Conservation (phyloP, 2,888 invertebrate genomes). For the Acleris emargana region DNA sequence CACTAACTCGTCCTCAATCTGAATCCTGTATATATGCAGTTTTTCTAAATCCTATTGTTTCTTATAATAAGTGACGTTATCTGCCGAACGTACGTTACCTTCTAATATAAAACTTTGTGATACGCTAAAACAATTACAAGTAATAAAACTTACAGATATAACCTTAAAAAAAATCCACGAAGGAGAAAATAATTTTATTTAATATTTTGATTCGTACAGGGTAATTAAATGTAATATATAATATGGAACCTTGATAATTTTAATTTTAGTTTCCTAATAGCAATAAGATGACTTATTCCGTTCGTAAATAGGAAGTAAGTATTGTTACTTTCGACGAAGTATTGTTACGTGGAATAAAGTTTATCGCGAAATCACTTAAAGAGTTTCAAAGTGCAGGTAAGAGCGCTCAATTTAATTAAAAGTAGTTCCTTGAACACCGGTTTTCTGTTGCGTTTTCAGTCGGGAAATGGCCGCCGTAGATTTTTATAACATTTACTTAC, state of each 20-base stretch:
- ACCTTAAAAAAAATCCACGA: no score
- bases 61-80: no score
- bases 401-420: slow-evolving; percentile 67
- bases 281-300: not conserved
- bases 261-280: slow-evolving; percentile 2
- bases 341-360: slow-evolving; percentile 58
- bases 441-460: slow-evolving; percentile 32
- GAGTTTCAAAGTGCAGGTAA: slow-evolving; percentile 60
- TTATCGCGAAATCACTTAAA: slow-evolving; percentile 67
- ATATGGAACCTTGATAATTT: not conserved
- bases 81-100: no score
- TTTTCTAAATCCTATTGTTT: no score
- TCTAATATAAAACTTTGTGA: no score
- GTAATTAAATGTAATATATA: no score
- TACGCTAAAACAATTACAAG: no score
- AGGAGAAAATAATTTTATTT: no score
- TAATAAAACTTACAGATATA: no score
- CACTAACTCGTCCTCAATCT: no score
- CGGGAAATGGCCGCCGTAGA: slow-evolving; percentile 27
- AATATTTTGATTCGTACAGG: no score
- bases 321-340: slow-evolving; percentile 50
- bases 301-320: slow-evolving; percentile 25
- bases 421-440: slow-evolving; percentile 49
- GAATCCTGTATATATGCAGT: no score
- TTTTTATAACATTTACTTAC: slow-evolving; percentile 38